A percentile compares a stretch with the other conserved stretches of the same genome.
Conservation (phyloP, 2,113 vertebrate species). For the Caloenas nicobarica region DNA sequence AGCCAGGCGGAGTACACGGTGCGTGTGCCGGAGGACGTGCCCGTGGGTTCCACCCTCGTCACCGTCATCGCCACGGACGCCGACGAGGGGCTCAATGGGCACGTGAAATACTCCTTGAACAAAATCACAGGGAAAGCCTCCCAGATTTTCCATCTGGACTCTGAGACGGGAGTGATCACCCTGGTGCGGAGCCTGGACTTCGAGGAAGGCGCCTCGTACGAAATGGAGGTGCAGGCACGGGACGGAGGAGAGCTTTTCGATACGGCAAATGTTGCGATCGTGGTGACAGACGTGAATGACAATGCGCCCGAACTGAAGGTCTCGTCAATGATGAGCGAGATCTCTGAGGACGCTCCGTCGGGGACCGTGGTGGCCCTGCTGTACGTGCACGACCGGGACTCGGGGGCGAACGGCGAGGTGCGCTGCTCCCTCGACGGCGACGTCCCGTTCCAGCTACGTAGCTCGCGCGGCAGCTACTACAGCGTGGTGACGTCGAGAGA, state of each 20-base stretch:
- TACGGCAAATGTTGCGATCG: accelerated
- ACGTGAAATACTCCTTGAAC: background rate
- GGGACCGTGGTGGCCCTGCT: too few species aligned
- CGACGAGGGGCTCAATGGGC: accelerated
- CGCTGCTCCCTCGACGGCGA: too few species aligned
- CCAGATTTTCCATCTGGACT: background rate
- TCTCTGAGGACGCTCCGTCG: too few species aligned
- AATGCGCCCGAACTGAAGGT: conserved; percentile 38
- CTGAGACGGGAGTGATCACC: accelerated
- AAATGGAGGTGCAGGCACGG: background rate
- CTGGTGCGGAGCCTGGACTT: too few species aligned
- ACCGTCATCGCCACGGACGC: too few species aligned
- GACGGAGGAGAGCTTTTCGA: accelerated
- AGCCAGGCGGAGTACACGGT: background rate
- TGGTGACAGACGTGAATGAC: conserved; percentile 73
- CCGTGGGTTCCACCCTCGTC: background rate
- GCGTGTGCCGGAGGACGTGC: background rate
- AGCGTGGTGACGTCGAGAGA: background rate
- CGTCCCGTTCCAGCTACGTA: too few species aligned
- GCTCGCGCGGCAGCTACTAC: too few species aligned
- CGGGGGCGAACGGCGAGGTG: too few species aligned
- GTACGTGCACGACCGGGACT: too few species aligned
- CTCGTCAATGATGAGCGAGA: too few species aligned
- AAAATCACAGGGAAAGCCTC: too few species aligned
- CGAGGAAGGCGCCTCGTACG: too few species aligned